Conservation (phyloP, 2,113 vertebrate species). For the Misgurnus anguillicaudatus region DNA sequence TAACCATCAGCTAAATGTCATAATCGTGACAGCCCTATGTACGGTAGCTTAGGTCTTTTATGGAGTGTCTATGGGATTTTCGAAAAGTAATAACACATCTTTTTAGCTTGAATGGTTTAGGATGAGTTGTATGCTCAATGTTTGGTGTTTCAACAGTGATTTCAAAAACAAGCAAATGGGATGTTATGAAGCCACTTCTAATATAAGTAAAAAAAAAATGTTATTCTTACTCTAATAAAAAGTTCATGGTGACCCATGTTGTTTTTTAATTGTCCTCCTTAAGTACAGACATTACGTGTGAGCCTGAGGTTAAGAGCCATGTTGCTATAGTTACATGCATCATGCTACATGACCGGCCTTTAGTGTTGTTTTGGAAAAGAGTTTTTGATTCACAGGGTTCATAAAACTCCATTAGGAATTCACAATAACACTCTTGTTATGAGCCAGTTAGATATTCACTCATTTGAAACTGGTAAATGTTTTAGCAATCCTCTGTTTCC, state of each 20-base stretch:
- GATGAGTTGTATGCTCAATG: no score
- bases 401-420: background rate
- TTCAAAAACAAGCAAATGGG: no score
- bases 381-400: background rate
- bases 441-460: background rate
- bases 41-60: no score
- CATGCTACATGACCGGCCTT: background rate
- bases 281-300: background rate
- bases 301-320: background rate
- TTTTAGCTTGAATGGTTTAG: no score
- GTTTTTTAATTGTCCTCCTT: background rate
- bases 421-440: background rate
- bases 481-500: background rate
- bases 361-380: background rate
- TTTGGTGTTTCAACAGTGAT: no score
- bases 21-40: no score
- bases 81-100: no score
- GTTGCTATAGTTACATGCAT: slow-evolving; percentile 1
- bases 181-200: background rate
- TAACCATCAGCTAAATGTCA: no score
- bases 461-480: background rate
- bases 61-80: no score
- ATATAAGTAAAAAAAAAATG: background rate
- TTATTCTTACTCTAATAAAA: background rate
- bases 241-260: background rate